Conservation (phyloP, 2,888 invertebrate species). For the Noctua pronuba region DNA sequence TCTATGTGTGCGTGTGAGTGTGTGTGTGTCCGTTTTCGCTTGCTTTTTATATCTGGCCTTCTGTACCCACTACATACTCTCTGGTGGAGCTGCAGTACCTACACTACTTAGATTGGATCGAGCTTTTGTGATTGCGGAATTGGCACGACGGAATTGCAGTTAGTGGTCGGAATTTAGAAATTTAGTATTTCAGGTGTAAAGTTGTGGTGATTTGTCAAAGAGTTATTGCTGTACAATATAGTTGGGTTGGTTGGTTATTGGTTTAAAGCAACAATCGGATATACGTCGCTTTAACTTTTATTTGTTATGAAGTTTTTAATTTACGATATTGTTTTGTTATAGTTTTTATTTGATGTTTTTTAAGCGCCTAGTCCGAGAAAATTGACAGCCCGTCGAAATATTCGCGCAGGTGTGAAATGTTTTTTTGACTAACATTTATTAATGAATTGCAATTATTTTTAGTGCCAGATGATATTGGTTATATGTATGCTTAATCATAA, state of each 20-base stretch:
- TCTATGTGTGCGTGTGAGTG: background rate
- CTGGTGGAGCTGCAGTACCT: slow-evolving; percentile 22
- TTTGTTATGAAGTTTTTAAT: background rate
- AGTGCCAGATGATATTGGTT: too few species aligned
- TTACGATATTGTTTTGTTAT: background rate
- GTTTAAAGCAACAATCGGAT: background rate
- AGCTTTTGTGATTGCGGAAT: slow-evolving; percentile 60
- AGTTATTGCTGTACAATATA: slow-evolving; percentile 10
- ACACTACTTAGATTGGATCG: slow-evolving; percentile 57
- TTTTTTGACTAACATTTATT: too few species aligned
- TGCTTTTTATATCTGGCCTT: background rate
- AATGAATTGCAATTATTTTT: too few species aligned
- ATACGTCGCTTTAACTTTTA: background rate
- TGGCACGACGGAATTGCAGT: slow-evolving; percentile 58
- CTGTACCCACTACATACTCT: background rate
- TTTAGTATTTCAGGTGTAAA: slow-evolving; percentile 58
- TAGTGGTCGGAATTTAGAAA: slow-evolving; percentile 49
- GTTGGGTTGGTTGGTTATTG: slow-evolving; percentile 19
- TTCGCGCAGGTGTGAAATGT: too few species aligned
- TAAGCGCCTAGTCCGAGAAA: too few species aligned
- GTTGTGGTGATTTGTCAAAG: slow-evolving; percentile 50
- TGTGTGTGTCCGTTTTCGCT: background rate
- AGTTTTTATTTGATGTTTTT: background rate
- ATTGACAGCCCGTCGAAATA: too few species aligned
- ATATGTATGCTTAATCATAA: too few species aligned